phyloP scores from a whole-genome alignment of 2,113 vertebrate genomes.

The Larimichthys polyactis region DNA sequence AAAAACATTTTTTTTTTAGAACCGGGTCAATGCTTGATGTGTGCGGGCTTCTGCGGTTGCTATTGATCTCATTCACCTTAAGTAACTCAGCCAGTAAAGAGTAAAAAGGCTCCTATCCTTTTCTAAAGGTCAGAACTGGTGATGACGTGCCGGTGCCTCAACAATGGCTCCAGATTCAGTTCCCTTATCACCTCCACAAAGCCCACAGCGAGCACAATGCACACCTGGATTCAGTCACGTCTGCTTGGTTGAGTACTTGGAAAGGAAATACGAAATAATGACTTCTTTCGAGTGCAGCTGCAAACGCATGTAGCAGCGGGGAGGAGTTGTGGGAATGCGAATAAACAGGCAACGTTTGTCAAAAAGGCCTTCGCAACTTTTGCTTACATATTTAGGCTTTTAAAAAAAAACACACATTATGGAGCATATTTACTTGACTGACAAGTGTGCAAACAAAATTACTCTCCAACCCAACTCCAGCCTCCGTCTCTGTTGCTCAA shows the following conservation, averaged over 20 bases:
- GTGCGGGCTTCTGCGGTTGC: neutral
- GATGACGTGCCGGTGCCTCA: slow-evolving; percentile 14
- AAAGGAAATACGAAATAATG: neutral
- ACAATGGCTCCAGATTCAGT: slow-evolving; percentile 32
- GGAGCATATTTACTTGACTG: neutral
- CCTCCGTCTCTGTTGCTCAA: neutral
- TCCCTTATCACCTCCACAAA: slow-evolving; percentile 44
- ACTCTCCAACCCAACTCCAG: neutral
- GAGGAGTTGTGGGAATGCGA: neutral
- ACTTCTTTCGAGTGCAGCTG: slow-evolving; percentile 15
- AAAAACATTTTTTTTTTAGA: too few species aligned
- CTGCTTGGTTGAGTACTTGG: slow-evolving; percentile 19
- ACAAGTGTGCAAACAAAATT: neutral
- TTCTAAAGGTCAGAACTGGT: slow-evolving; percentile 60
- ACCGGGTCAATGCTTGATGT: neutral
- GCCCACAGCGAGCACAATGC: slow-evolving; percentile 37
- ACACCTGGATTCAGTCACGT: slow-evolving; percentile 43
- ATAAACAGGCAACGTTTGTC: neutral
- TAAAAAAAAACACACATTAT: too few species aligned
- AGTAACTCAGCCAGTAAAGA: slow-evolving; percentile 25
- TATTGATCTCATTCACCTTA: slow-evolving; percentile 37
- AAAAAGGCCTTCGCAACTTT: neutral
- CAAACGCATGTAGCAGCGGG: neutral
- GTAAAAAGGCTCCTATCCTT: slow-evolving; percentile 41
- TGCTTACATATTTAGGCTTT: too few species aligned